phyloP scores from a whole-genome alignment of 2,113 vertebrate genomes.

The Benitochromis conjunctus region DNA sequence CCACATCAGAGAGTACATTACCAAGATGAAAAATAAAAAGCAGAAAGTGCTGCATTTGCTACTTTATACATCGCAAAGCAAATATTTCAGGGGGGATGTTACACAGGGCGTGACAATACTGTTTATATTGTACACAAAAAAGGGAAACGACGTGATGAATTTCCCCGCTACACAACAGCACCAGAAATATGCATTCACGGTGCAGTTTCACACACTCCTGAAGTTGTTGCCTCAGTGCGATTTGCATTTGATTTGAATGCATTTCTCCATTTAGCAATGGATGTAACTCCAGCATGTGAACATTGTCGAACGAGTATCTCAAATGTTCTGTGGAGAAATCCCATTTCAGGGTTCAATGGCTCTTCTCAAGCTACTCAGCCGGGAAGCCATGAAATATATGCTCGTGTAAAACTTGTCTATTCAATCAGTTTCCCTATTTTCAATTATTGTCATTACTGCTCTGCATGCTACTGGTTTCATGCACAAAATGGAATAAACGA shows the following conservation, averaged over 20 bases:
- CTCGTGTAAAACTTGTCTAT: constrained; percentile 58
- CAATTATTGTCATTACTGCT: constrained; percentile 59
- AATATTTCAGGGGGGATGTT: background rate
- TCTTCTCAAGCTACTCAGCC: constrained; percentile 50
- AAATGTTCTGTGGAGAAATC: constrained; percentile 66
- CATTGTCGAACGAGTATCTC: constrained; percentile 49
- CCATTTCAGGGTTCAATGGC: constrained; percentile 73
- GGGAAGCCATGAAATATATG: constrained; percentile 55
- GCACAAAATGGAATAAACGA: constrained; percentile 17
- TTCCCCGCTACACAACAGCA: background rate
- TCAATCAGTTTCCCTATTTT: constrained; percentile 68
- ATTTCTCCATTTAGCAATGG: constrained; percentile 33
- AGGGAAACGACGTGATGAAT: background rate
- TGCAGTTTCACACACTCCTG: background rate
- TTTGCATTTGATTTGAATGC: constrained; percentile 45
- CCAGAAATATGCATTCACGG: background rate
- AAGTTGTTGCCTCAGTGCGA: background rate
- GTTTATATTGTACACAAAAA: background rate
- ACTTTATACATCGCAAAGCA: constrained; percentile 14
- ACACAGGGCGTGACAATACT: background rate
- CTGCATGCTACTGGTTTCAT: constrained; percentile 17
- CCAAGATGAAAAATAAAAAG: background rate
- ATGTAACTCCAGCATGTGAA: constrained; percentile 41
- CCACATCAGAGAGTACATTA: background rate
- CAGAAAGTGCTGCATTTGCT: constrained; percentile 29